Evolutionary conservation across 2,113 vertebrate species (phyloP).

Genomic region (Istiophorus platypterus): DNA sequence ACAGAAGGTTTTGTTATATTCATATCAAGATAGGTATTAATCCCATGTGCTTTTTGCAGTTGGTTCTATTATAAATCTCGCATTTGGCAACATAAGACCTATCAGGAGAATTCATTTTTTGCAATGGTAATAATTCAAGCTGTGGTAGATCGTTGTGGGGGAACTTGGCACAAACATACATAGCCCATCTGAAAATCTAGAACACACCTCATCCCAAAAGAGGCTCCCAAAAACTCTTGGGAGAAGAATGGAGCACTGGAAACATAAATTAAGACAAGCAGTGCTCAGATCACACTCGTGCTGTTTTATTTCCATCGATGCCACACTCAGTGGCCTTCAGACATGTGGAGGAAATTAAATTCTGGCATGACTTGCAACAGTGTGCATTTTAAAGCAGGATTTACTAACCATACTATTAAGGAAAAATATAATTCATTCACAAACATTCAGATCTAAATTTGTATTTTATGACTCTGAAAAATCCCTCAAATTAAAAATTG

Average conservation of each 20-base stretch:
- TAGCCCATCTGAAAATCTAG: constrained; percentile 43
- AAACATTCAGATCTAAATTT: constrained; percentile 33
- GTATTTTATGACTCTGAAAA: constrained; percentile 39
- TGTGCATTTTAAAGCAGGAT: constrained; percentile 33
- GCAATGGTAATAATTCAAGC: constrained; percentile 43
- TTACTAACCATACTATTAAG: background rate
- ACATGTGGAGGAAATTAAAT: constrained; percentile 13
- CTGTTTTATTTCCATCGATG: background rate
- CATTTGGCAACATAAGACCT: constrained; percentile 30
- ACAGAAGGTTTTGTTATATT: constrained; percentile 39
- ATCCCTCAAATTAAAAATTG: constrained; percentile 27
- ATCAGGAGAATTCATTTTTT: constrained; percentile 18
- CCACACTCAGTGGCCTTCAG: background rate
- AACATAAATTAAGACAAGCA: constrained; percentile 27
- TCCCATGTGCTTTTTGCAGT: constrained; percentile 20
- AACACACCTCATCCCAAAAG: constrained; percentile 39
- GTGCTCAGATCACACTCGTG: background rate
- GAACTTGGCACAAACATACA: constrained; percentile 33
- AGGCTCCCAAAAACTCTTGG: constrained; percentile 9
- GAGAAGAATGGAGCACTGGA: constrained; percentile 16
- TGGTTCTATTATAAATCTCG: constrained; percentile 47
- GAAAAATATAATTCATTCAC: constrained; percentile 25
- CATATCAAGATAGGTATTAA: constrained; percentile 47
- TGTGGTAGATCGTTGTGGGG: constrained; percentile 30
- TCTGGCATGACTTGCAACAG: background rate